A percentile compares a stretch with the other conserved stretches of the same genome.
Conservation (phyloP, 2,888 invertebrate genomes). For the Notocelia uddmanniana region DNA sequence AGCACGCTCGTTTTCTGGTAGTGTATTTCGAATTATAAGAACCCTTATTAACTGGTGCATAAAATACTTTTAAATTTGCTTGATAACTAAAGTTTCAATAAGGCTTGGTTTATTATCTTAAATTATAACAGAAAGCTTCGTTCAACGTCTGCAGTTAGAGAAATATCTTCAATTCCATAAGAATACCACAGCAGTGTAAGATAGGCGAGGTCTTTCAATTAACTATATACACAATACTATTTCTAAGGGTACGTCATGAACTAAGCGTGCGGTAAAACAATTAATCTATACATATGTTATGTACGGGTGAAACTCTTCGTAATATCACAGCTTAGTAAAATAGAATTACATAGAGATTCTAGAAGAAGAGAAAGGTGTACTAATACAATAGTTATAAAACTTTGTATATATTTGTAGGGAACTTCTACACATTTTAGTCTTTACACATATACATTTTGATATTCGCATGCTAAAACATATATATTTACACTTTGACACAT, state of each 20-base stretch:
- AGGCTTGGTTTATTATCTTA: not conserved
- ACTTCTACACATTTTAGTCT: too few relatives aligned
- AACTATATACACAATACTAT: constrained; percentile 36
- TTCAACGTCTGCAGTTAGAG: not conserved
- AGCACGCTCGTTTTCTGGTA: too few relatives aligned
- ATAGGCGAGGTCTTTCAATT: constrained; percentile 36
- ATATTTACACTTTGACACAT: too few relatives aligned
- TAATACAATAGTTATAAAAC: too few relatives aligned
- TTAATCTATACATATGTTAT: not conserved
- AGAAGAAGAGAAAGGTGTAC: too few relatives aligned
- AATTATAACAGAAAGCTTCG: not conserved
- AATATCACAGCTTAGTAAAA: not conserved
- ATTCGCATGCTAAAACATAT: too few relatives aligned
- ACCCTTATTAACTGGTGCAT: too few relatives aligned
- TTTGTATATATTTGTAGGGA: too few relatives aligned
- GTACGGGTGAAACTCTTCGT: not conserved
- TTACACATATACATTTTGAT: too few relatives aligned
- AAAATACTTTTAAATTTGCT: not conserved
- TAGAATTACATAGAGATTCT: too few relatives aligned
- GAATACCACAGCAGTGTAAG: constrained; percentile 33
- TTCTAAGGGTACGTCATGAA: constrained; percentile 21
- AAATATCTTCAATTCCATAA: constrained; percentile 26
- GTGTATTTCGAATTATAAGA: too few relatives aligned
- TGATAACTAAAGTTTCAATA: not conserved
- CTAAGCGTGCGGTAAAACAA: not conserved